Base-by-base conservation (phyloP, 2,113 vertebrate genomes). In the Corythoichthys intestinalis region DNA sequence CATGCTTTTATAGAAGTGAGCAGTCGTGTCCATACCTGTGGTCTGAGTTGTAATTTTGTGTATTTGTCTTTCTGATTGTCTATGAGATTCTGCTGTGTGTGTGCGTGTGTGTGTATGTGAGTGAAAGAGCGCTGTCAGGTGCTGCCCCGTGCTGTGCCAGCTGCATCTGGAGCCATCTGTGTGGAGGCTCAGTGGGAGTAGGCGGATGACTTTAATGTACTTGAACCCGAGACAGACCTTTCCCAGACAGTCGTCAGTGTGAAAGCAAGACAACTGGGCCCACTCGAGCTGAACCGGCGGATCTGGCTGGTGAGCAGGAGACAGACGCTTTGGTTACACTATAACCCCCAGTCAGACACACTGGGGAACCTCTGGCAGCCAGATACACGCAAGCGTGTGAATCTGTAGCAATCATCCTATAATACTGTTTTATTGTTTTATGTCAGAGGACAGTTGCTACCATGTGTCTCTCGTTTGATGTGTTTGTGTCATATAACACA, bases 141-240 rank as follows among this genome's bases (percentile, higher is more conserved):
- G 89, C 83, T 86, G 82, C 79, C 81, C 81, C 81, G 73, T 80
- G 84, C 88, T 87, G 87, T 84, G 88, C 88, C 87, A 90, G 86
- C 79, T 91, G 87, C 88, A 90, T 88, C 87, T 88, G 87, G 86
- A 91, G 85, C 87, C 89, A 90, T 91, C 88, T 92, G 90, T 88
- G 88, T 79, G 78, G 82, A 75, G 80, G 85, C 85, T 85, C 80
- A 76, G 86, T 74, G 83, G 89, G 88, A 74, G 80, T 74, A 67
- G 74, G 79, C 70, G 78, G 87, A 81, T 86, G 88, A 87, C 87
- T 88, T 87, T 78, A 88, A 84, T 87, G 83, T 77, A 87, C 87
- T 87, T 86, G 87, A 87, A 90, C 86, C 83, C 83, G 83, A 89
- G 85, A 88, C 84, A 89, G 84, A 88, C 87, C 85, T 87, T 86